Conservation (phyloP, 2,113 vertebrate genomes). For the Hyperoodon ampullatus region DNA sequence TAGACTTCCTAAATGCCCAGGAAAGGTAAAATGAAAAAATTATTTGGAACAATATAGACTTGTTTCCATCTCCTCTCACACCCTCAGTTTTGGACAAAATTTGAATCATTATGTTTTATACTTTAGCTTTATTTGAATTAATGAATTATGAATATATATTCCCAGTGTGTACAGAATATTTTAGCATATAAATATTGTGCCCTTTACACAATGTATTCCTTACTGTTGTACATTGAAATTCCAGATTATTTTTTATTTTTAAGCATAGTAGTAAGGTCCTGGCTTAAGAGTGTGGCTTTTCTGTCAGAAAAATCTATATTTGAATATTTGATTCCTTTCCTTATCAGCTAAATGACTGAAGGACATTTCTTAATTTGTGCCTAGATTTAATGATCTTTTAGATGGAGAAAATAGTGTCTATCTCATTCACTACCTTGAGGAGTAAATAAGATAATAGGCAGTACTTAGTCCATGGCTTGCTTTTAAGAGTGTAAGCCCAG, state of each 20-base stretch:
- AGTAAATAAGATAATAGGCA: background rate
- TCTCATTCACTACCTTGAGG: background rate
- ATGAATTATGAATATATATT: conserved; percentile 24
- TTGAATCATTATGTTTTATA: background rate
- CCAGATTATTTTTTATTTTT: background rate
- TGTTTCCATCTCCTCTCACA: background rate
- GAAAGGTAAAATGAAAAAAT: background rate
- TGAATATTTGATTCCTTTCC: background rate
- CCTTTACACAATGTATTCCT: background rate
- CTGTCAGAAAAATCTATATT: background rate
- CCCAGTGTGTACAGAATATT: background rate
- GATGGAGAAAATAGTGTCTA: background rate
- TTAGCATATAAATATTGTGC: conserved; percentile 1
- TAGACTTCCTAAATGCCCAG: background rate
- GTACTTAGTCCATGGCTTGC: background rate
- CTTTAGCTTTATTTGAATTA: conserved; percentile 28
- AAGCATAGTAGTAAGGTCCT: background rate
- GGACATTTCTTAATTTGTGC: background rate
- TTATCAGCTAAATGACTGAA: background rate
- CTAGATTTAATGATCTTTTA: background rate
- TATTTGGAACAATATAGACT: background rate
- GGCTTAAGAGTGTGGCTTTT: background rate
- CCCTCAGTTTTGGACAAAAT: background rate
- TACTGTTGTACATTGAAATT: background rate
- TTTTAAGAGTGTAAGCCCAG: background rate